Conservation (phyloP, 1,140 invertebrate species). For the Trichonephila inaurata region DNA sequence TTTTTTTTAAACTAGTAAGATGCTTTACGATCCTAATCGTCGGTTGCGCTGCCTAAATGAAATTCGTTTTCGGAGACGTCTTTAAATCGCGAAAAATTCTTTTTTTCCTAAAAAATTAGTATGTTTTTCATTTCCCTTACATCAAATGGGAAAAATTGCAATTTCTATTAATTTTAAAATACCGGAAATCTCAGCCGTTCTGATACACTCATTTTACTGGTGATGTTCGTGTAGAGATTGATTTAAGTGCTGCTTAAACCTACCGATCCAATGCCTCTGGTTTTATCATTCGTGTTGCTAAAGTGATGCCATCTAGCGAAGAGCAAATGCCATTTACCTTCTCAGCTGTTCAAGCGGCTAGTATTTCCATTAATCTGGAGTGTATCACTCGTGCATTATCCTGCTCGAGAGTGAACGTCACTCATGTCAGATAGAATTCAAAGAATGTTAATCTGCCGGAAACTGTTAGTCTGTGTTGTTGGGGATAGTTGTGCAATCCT, state of each 20-base stretch:
- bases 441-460: slow-evolving; percentile 73
- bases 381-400: slow-evolving; percentile 16
- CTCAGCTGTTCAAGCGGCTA: neutral
- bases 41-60: too few relatives aligned
- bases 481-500: slow-evolving; percentile 38
- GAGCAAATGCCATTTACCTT: slow-evolving; percentile 20
- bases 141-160: too few relatives aligned
- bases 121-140: neutral
- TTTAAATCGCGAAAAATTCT: neutral
- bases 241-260: neutral
- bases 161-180: neutral
- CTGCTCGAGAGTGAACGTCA: slow-evolving; percentile 25
- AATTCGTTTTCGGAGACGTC: too few relatives aligned
- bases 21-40: too few relatives aligned
- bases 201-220: neutral
- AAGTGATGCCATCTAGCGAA: neutral
- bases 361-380: slow-evolving; percentile 29
- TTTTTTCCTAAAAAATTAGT: neutral
- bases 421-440: slow-evolving; percentile 45
- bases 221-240: neutral
- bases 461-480: slow-evolving; percentile 14
- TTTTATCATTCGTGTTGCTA: neutral
- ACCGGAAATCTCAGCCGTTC: neutral
- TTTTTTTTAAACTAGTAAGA: too few relatives aligned
- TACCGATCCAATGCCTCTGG: neutral